Base-by-base conservation (phyloP, 2,888 invertebrate genomes). In the Cosmopolites sordidus region DNA sequence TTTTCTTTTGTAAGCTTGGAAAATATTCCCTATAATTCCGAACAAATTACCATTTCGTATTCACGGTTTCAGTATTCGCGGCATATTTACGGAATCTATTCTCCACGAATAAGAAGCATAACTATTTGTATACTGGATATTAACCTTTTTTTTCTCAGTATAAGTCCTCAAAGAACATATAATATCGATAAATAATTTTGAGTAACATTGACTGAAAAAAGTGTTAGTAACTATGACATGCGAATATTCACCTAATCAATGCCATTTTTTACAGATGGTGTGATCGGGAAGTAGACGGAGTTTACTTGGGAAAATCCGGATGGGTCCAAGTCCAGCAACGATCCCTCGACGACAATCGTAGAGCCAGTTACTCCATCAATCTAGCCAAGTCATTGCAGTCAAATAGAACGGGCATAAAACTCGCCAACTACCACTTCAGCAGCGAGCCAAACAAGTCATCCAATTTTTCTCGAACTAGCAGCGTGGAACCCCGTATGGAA, bases 311-410 rank as follows among this genome's bases (percentile, higher is more conserved):
- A 1, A 70, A 78, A 52, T 79, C 79, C 0, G 79, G 79, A 5
- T 79, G 79, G 79, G 79, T 79, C 1, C 75, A 78, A 65, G 80
- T 80, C 1, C 79, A 80, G 55, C 80, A 79, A 58, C 67, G 78
- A 40, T 79, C 79, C 0, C 62, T 79, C 17, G 80, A 80, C 59
- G 79, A 79, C 45, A 76, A 76, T 58, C 71, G 27, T 4, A 69
- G 75, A 41, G 66, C 61, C 5, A 71, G 65, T 55, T 76, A 76
- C 61, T 72, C 61, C 15, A 42, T 52, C 6, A 60, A 58, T 15
- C 39, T 57, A 8, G 54, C 66, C 12, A 55, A 55, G 15, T 60
- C 63, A 1, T 45, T 63, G n/a, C 62, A 64, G 58, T 38, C 61
- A 5, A 67, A 75, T 33, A 68, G 77, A 22, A 72, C 75, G 1